Evolutionary conservation across 2,797 vertebrate genomes (phyloP).

Genomic region (Paguma larvata): DNA sequence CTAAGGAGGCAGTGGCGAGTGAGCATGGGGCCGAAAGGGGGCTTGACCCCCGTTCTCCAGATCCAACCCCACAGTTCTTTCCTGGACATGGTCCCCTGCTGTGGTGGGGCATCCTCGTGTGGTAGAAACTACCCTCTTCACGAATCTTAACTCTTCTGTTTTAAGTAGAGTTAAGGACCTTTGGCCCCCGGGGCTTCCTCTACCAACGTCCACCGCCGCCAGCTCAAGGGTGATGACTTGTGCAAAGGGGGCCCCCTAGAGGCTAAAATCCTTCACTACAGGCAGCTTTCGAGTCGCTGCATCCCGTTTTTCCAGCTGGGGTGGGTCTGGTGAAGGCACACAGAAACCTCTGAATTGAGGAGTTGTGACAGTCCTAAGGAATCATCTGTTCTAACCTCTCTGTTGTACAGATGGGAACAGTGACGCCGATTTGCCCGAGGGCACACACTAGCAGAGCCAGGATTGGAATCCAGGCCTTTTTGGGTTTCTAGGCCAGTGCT

Average conservation of each 20-base stretch:
- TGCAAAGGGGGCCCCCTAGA: conserved; percentile 69
- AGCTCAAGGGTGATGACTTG: neutral
- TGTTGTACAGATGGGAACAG: neutral
- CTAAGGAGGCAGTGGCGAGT: neutral
- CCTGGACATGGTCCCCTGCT: neutral
- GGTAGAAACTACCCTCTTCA: neutral
- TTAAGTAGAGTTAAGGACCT: neutral
- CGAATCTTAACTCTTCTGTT: neutral
- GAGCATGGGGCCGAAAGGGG: neutral
- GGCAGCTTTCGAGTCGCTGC: neutral
- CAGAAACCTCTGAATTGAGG: neutral
- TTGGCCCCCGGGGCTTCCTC: neutral
- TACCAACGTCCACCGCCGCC: neutral
- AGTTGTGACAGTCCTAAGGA: neutral
- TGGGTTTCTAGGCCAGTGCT: neutral
- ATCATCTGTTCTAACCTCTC: neutral
- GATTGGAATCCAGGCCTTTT: neutral
- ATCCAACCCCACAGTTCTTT: neutral
- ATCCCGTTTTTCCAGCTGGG: neutral
- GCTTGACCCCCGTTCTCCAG: neutral
- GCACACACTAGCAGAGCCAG: neutral
- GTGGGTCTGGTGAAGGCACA: neutral
- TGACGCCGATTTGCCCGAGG: neutral
- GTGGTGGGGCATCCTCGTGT: neutral
- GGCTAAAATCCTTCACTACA: conserved; percentile 49